Base-by-base conservation (phyloP, 2,113 vertebrate genomes). In the Coptodon bakossiorum region DNA sequence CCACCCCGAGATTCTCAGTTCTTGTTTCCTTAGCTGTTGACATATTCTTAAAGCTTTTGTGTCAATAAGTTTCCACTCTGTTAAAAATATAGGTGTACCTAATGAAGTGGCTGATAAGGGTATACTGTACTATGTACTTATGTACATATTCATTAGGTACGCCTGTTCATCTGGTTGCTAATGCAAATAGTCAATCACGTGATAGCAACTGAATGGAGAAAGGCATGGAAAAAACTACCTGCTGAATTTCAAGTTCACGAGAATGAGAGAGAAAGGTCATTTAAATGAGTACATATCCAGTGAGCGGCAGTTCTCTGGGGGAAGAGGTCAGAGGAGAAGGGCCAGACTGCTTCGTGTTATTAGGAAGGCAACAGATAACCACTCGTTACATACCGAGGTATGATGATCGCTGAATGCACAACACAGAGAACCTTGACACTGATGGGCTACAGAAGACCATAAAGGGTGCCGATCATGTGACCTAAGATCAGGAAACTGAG, bases 381-480 rank as follows among this genome's bases (percentile, higher is more conserved):
- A 63, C 2, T 36, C 17, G 6, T 19, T 34, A 63, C 16, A 63
- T 36, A 34, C 0, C 2, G 3, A 63, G 6, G 29, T 63, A 63
- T 36, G 29, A 63, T 63, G 29, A 63, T 63, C 9, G 16, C 0
- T 2, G 3, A 19, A 63, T 63, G 16, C 59, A 34, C 59, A 63
- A 0, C 59, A 34, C 29, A 63, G 9, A 4, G 16, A 63, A 63
- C 59, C 29, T 63, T 36, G 16, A 63, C 59, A 63, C 29, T 3
- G 59, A 63, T 63, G 59, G 59, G 29, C 59, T 63, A 63, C 59
- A 63, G 59, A 63, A 63, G 6, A 63, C 59, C 29, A 36, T 19
- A 34, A 3, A 34, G 6, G 29, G 59, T 3, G 6, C 59, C 1
- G 1, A 34, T 34, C 59, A 36, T 63, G 59, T 34, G 29, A 63